Evolutionary conservation across 2,888 invertebrate genomes (phyloP).

Genomic region (Rhabditoides inermis): DNA sequence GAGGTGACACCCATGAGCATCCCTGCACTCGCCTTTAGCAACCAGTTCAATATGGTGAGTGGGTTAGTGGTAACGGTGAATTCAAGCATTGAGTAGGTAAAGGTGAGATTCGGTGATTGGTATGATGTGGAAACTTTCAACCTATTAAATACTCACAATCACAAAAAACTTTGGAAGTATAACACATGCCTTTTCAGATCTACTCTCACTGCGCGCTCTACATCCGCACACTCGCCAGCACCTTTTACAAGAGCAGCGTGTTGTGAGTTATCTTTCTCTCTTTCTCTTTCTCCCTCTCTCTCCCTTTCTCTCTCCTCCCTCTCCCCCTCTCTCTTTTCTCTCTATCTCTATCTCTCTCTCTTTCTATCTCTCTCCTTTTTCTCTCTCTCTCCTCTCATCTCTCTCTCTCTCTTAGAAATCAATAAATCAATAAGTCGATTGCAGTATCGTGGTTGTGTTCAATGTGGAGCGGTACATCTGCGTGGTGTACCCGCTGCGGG

Average conservation of each 20-base stretch:
- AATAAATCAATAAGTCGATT: no score
- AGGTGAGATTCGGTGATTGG: no score
- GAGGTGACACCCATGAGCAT: conserved; percentile 34
- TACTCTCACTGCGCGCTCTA: conserved; percentile 42
- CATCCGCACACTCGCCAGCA: conserved; percentile 48
- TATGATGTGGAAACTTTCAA: conserved; percentile 20
- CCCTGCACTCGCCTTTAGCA: conserved; percentile 27
- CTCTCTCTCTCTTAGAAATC: no score
- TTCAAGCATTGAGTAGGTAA: no score
- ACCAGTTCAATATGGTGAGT: conserved; percentile 25
- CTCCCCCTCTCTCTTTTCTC: no score
- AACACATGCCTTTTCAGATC: conserved; percentile 6
- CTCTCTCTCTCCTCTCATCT: no score
- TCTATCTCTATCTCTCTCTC: no score
- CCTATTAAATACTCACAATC: not conserved
- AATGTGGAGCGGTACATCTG: conserved; percentile 51
- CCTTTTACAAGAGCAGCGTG: conserved; percentile 50
- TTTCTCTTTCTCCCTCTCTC: no score
- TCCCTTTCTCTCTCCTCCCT: no score
- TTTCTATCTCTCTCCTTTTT: no score
- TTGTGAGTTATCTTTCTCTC: conserved; percentile 40
- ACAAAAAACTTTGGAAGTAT: not conserved
- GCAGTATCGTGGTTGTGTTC: conserved; percentile 50
- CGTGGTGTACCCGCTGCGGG: conserved; percentile 48
- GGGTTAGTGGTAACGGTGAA: no score